Evolutionary conservation across 37 sponge, comb jelly and placozoan species (phyloP), one percentile per base, ranked within the genome.

Genomic region (Diacarnus erythraeanus): DNA sequence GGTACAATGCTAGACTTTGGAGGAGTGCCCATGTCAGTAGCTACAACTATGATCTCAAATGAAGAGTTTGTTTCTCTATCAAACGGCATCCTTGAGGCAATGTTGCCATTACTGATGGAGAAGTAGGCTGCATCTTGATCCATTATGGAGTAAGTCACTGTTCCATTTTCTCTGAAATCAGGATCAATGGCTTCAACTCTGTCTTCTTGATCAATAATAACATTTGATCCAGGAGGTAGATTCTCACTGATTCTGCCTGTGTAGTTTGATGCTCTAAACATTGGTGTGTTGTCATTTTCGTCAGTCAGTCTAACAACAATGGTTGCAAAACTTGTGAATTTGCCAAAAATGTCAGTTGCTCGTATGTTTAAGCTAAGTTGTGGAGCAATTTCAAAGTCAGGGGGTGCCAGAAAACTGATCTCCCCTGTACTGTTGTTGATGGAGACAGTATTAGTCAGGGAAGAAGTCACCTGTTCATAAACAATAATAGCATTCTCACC

Each of bases 281-380:
- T 31, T 1, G 93, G 93, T 2, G 54, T 0, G 57, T 92, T 85
- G 75, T 92, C 86, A 75, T 92, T 92, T 22, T 72, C 69, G 66
- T 88, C 89, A 22, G 63, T 42, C 9, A 92, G 69, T 15, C 35
- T 71, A 5, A 92, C 57, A 29, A 60, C 44, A 33, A 92, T 61
- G 33, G 85, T 71, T 12, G 72, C 78, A 20, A 76, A 57, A 38
- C n/a, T 64, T 6, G 81, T 33, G 38, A 38, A 8, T 1, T 39
- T 27, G 22, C 44, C 79, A 2, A 81, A 84, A 4, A 59, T 38
- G 77, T 92, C 88, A 0, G 65, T 60, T n/a, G 86, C 93, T 41
- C 30, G 31, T 37, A 92, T 77, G 2, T 74, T 54, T 26, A 71
- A 42, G 2, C 23, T 42, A 12, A 47, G 31, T 25, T 47, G 43